These are phyloP conservation scores for Zele albiditarsus DNA, from an alignment of 2,888 invertebrate species.

Conservation along the genomic window DNA sequence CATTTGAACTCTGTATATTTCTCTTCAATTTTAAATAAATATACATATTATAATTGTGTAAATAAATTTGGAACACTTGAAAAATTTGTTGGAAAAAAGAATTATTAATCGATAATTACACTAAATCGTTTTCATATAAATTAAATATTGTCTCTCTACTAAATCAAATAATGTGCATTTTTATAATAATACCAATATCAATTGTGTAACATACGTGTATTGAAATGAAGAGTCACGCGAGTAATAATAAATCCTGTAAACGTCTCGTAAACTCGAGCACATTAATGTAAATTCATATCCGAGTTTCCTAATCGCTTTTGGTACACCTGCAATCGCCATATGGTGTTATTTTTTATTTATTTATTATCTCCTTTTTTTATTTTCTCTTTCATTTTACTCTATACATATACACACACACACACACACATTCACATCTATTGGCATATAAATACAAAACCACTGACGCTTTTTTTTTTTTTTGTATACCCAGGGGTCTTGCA, in stretches of 20 bases:
- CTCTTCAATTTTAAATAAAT: no score
- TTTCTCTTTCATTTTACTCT: conserved; percentile 46
- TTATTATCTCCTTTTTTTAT: conserved; percentile 32
- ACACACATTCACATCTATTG: conserved; percentile 36
- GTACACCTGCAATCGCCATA: conserved; percentile 72
- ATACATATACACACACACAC: conserved; percentile 50
- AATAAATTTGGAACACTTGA: no score
- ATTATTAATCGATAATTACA: background rate
- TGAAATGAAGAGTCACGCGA: conserved; percentile 60
- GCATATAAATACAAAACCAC: conserved; percentile 50
- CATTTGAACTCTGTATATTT: no score
- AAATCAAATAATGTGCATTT: conserved; percentile 44
- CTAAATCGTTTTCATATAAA: background rate
- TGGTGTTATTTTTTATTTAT: conserved; percentile 61
- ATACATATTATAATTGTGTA: no score
- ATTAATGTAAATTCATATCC: conserved; percentile 71
- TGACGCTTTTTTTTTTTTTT: conserved; percentile 17
- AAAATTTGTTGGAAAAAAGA: no score
- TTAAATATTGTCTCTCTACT: background rate
- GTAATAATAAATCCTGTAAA: conserved; percentile 70
- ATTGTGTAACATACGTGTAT: background rate
- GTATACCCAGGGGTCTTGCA: conserved; percentile 8
- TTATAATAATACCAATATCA: background rate
- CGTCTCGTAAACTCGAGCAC: conserved; percentile 62
- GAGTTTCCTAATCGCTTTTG: conserved; percentile 66